Base-by-base conservation (phyloP, 2,888 invertebrate species). In the Dilophus febrilis region DNA sequence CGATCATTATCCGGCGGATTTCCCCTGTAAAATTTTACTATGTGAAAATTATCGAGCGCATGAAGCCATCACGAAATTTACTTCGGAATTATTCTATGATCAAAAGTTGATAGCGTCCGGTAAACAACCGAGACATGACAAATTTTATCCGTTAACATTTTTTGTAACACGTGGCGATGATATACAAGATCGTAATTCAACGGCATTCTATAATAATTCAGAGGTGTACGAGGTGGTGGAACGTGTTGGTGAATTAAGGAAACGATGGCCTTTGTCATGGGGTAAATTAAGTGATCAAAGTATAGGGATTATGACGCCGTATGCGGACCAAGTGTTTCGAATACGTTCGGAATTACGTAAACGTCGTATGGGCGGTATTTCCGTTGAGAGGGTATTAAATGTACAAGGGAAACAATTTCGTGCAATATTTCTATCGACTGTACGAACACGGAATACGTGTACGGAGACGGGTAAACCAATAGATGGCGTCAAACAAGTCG, bases 391-490 rank as follows among this genome's bases (percentile, higher is more conserved):
- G 42, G 84, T 86, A 3, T 64, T 83, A 11, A 86, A 86, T 59
- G 84, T 85, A 1, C 86, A 86, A 64, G 86, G 86, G 53, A 87
- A 86, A 54, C 85, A 87, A 59, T 87, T 85, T 55, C 68, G 84
- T 8, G 84, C 78, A 1, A 75, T 87, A 37, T 78, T 87, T 52
- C 63, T 87, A 42, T 83, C 83, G 30, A 84, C 84, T 0, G 64
- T 64, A 18, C 70, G 77, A 40, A 86, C 84, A 6, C 65, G 81
- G 28, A 69, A 76, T 44, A 83, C 82, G 2, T 83, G 83, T 54
- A 48, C 66, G 49, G 22, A 6, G 8, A 59, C 69, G 39, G 64
- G 64, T 14, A 30, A 32, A 3, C 19, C 22, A n/a, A 7, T 22
- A 22, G 52, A 47, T 40, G 37, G 38, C 4, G 46, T 29, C n/a